phyloP scores from a whole-genome alignment of 2,797 vertebrate species.

The Hypotaenidia philippensis region DNA sequence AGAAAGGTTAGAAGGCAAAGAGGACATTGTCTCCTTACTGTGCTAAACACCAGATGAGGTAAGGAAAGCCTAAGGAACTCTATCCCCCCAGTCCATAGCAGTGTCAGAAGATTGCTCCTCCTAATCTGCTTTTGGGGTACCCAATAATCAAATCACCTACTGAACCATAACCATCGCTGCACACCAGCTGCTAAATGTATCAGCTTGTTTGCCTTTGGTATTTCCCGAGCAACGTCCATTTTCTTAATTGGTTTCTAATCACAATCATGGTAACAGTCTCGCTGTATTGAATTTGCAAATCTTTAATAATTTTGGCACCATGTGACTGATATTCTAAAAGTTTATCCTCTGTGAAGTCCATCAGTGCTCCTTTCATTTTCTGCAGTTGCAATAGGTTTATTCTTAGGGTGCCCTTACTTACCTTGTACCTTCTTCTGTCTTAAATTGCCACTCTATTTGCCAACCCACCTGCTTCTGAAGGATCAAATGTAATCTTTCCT shows the following conservation, averaged over 20 bases:
- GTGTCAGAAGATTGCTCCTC: background rate
- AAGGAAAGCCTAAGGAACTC: background rate
- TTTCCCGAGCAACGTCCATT: background rate
- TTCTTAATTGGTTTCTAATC: background rate
- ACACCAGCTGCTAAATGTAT: background rate
- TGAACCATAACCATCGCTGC: background rate
- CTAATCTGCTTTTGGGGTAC: background rate
- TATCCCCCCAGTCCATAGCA: background rate
- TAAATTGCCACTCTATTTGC: background rate
- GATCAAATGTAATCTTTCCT: background rate
- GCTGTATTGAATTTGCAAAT: background rate
- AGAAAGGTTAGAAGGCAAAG: background rate
- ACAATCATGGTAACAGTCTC: background rate
- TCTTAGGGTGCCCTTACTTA: background rate
- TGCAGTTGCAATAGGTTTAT: background rate
- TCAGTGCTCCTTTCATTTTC: background rate
- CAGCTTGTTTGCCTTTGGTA: background rate
- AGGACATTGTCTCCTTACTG: accelerated
- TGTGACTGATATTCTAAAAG: background rate
- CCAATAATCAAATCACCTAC: background rate
- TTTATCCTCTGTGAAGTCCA: background rate
- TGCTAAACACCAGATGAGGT: background rate
- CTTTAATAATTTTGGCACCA: background rate
- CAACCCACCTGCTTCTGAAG: background rate
- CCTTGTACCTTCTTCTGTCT: background rate